Percentiles rank a stretch among this genome's conserved stretches.
Conservation (phyloP, 2,797 vertebrate genomes). For the Characodon lateralis region DNA sequence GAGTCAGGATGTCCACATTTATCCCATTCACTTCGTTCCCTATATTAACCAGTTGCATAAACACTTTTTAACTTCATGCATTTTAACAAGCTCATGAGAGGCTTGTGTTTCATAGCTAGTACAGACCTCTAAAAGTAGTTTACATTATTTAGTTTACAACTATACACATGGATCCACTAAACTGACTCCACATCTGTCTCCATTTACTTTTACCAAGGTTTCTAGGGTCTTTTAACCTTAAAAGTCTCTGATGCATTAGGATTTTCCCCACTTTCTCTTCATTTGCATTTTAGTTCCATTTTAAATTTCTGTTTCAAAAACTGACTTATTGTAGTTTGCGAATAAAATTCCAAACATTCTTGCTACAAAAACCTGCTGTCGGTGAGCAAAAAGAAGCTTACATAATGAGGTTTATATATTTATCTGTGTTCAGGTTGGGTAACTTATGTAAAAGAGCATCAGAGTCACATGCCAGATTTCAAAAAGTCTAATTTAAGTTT, state of each 20-base stretch:
- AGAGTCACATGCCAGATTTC: background rate
- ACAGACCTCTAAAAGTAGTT: constrained; percentile 58
- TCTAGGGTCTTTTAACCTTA: background rate
- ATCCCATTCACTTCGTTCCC: constrained; percentile 36
- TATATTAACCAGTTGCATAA: constrained; percentile 24
- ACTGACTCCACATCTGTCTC: background rate
- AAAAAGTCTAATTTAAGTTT: background rate
- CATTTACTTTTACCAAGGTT: background rate
- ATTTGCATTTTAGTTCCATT: background rate
- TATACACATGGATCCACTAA: background rate
- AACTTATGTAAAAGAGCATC: background rate
- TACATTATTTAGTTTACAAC: constrained; percentile 36
- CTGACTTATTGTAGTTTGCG: background rate
- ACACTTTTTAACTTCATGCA: constrained; percentile 33
- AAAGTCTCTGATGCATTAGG: background rate
- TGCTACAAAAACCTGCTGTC: background rate
- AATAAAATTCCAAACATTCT: background rate
- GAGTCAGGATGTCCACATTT: constrained; percentile 53
- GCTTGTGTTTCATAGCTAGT: constrained; percentile 27
- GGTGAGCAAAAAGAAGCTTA: too few relatives aligned
- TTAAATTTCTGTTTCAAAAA: background rate
- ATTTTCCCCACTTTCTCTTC: background rate
- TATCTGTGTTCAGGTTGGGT: too few relatives aligned
- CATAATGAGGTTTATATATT: too few relatives aligned
- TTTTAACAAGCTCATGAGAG: constrained; percentile 43